Evolutionary conservation across 2,888 invertebrate species (phyloP).

Genomic region (Agrilus cyanescens): DNA sequence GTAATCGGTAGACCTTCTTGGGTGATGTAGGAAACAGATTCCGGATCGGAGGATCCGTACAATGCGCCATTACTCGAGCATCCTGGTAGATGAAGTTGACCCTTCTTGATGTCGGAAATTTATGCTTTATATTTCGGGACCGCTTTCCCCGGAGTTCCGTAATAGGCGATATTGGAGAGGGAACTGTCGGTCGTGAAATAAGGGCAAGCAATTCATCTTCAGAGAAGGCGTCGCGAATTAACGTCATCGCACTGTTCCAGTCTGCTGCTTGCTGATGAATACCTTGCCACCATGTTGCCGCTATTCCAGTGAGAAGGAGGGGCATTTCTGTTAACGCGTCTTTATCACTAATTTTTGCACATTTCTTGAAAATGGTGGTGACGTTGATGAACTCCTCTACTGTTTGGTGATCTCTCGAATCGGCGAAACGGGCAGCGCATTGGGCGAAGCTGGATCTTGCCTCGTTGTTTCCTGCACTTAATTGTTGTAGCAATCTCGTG

Average conservation of each 20-base stretch:
- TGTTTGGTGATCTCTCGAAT: not conserved
- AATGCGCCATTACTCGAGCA: not conserved
- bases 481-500: not conserved
- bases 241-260: slow-evolving; percentile 10
- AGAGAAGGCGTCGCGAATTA: slow-evolving; percentile 11
- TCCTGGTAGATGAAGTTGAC: too few species aligned
- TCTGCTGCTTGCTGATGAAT: slow-evolving; percentile 6
- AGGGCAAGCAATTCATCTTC: too few species aligned
- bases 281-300: slow-evolving; percentile 12
- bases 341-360: slow-evolving; percentile 12
- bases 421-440: not conserved
- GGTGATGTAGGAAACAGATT: too few species aligned
- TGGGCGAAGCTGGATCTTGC: slow-evolving; percentile 1
- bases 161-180: too few species aligned
- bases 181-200: too few species aligned
- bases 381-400: slow-evolving; percentile 13
- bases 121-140: too few species aligned
- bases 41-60: not conserved
- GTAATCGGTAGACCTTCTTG: not conserved
- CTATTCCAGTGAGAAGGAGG: slow-evolving; percentile 9
- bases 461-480: not conserved
- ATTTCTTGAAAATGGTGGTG: too few species aligned
- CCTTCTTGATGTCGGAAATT: too few species aligned
- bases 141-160: too few species aligned
- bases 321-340: slow-evolving; percentile 12